Evolutionary conservation across 1,140 invertebrate genomes (phyloP), one percentile per base, ranked within the genome.

Genomic region (Calosoma granatense): DNA sequence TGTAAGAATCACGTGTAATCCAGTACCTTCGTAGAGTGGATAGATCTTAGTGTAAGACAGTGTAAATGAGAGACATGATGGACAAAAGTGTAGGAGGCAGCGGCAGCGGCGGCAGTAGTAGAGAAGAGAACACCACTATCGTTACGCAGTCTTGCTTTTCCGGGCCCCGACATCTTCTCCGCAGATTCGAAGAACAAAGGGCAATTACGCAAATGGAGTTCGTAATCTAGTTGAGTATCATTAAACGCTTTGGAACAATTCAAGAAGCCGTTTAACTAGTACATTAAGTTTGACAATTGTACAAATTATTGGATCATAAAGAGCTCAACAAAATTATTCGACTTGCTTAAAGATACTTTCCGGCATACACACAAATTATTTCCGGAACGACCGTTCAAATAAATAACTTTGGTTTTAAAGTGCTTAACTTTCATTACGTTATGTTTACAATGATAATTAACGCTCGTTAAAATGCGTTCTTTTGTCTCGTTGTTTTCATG

Each of bases 161-260:
- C 3, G 51, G 6, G 12, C 43, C 9, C 22, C 20, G 20, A 4
- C 51, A 12, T 11, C n/a, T n/a, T n/a, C n/a, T n/a, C n/a, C n/a
- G n/a, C n/a, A n/a, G n/a, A n/a, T 20, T 3, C 21, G 17, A 53
- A 21, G 51, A 53, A 53, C 51, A 53, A 53, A 53, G 51, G 51
- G 51, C 51, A 53, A 53, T 53, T 53, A 53, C 19, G 51, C 21
- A 53, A 53, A 53, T 53, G 51, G 51, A 53, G 51, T 53, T 53
- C 21, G 51, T 53, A 53, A 53, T 53, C 51, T 22, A 53, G 20
- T 53, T 22, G 21, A 53, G 51, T 53, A 53, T 53, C 51, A 53
- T 53, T 53, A 53, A 53, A 53, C 51, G 21, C 51, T 53, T 53
- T 53, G 51, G 21, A 53, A 53, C 21, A 21, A 53, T 53, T 53